These are phyloP conservation scores for Pollenia labialis DNA, from an alignment of 2,888 invertebrate genomes.

Conservation along the genomic window DNA sequence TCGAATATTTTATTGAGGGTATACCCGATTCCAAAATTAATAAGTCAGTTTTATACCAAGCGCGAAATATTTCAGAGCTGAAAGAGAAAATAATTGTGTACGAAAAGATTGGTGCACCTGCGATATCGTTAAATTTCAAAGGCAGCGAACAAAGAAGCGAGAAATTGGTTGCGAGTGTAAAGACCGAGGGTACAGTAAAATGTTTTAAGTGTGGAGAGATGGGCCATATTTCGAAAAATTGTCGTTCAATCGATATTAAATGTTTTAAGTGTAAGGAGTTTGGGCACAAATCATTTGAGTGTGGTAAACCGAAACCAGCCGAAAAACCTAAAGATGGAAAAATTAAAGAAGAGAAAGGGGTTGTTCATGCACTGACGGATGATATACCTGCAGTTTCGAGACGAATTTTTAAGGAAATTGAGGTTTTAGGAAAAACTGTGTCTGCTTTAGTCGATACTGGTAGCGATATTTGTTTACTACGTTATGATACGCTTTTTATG, in stretches of 20 bases:
- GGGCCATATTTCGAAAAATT: slow-evolving; percentile 28
- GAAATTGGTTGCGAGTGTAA: not conserved
- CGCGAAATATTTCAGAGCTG: slow-evolving; percentile 19
- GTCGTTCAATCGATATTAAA: not conserved
- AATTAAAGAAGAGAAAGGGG: too few species aligned
- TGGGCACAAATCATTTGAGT: slow-evolving; percentile 41
- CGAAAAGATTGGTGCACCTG: slow-evolving; percentile 30
- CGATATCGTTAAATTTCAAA: slow-evolving; percentile 14
- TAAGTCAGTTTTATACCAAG: slow-evolving; percentile 42
- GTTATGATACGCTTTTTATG: slow-evolving; percentile 48
- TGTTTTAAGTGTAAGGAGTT: slow-evolving; percentile 31
- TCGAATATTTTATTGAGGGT: slow-evolving; percentile 42
- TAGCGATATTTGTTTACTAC: slow-evolving; percentile 37
- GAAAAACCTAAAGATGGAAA: too few species aligned
- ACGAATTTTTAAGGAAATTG: slow-evolving; percentile 49
- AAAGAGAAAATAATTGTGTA: slow-evolving; percentile 43
- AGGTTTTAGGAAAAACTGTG: slow-evolving; percentile 6
- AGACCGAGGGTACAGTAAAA: not conserved
- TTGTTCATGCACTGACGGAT: too few species aligned
- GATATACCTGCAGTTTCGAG: not conserved
- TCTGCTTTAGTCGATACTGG: slow-evolving; percentile 47
- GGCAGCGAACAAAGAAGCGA: not conserved
- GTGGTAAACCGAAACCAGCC: not conserved
- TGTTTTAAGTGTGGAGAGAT: slow-evolving; percentile 40
- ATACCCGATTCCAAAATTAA: slow-evolving; percentile 3